Evolutionary conservation across 2,113 vertebrate species (phyloP).

Genomic region (Oplegnathus fasciatus): DNA sequence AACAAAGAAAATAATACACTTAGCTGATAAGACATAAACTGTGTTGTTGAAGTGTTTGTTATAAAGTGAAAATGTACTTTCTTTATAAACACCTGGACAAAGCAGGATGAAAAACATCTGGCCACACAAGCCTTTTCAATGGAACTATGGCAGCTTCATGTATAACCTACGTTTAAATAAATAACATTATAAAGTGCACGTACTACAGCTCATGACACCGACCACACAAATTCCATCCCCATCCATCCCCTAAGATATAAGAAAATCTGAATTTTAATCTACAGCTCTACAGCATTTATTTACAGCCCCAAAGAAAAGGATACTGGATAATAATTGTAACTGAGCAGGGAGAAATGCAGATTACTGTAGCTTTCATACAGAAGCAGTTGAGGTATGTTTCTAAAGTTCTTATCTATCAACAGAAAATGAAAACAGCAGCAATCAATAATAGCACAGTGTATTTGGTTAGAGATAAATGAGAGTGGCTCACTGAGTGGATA

Average conservation of each 20-base stretch:
- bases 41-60: slow-evolving; percentile 57
- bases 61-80: slow-evolving; percentile 61
- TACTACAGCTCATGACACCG: slow-evolving; percentile 58
- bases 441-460: slow-evolving; percentile 2
- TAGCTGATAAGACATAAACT: slow-evolving; percentile 76
- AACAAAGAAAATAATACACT: slow-evolving; percentile 39
- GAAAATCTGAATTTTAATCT: slow-evolving; percentile 18
- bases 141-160: slow-evolving; percentile 41
- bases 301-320: slow-evolving; percentile 38
- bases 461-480: slow-evolving; percentile 37
- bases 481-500: slow-evolving; percentile 1
- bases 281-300: slow-evolving; percentile 35
- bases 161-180: slow-evolving; percentile 56
- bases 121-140: slow-evolving; percentile 28
- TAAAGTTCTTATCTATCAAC: slow-evolving; percentile 11
- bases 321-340: background rate
- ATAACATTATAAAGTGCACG: slow-evolving; percentile 81
- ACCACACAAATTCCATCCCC: slow-evolving; percentile 32
- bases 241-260: background rate
- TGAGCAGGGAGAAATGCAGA: background rate
- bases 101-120: slow-evolving; percentile 27
- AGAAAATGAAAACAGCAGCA: slow-evolving; percentile 14
- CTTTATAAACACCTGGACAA: slow-evolving; percentile 46
- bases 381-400: slow-evolving; percentile 40
- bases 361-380: slow-evolving; percentile 24